Percentiles rank a stretch among this genome's conserved stretches.
These are phyloP conservation scores for Zeugodacus cucurbitae DNA, from an alignment of 1,140 invertebrate genomes.

Conservation along the genomic window DNA sequence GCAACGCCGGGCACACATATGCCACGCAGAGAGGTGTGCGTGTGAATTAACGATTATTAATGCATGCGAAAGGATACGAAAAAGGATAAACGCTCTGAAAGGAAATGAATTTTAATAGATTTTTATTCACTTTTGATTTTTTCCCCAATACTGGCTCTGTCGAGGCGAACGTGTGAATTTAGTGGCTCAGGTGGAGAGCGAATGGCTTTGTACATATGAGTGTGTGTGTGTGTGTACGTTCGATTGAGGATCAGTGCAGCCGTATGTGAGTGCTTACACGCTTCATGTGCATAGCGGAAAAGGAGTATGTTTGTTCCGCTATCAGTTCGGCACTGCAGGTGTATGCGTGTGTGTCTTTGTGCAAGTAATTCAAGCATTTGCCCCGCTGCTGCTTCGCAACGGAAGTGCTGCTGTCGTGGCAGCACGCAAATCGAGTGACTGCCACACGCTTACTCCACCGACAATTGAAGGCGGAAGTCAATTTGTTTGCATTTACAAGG, in stretches of 20 bases:
- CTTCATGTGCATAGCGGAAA: neutral
- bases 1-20: neutral
- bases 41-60: neutral
- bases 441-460: neutral
- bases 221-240: neutral
- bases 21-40: neutral
- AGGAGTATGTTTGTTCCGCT: slow-evolving; percentile 5
- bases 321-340: neutral
- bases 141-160: neutral
- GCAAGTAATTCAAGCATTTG: neutral
- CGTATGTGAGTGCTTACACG: neutral
- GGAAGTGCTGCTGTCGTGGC: neutral
- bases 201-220: neutral
- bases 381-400: neutral
- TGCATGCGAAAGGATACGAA: neutral
- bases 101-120: slow-evolving; percentile 24
- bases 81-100: slow-evolving; percentile 11
- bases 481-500: neutral
- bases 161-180: slow-evolving; percentile 15
- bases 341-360: neutral
- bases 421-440: slow-evolving; percentile 12
- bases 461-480: slow-evolving; percentile 7
- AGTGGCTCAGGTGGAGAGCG: neutral
- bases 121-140: slow-evolving; percentile 6
- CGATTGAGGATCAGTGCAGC: too few relatives aligned